phyloP scores from a whole-genome alignment of 2,113 vertebrate species.

The Gymnorhina tibicen region DNA sequence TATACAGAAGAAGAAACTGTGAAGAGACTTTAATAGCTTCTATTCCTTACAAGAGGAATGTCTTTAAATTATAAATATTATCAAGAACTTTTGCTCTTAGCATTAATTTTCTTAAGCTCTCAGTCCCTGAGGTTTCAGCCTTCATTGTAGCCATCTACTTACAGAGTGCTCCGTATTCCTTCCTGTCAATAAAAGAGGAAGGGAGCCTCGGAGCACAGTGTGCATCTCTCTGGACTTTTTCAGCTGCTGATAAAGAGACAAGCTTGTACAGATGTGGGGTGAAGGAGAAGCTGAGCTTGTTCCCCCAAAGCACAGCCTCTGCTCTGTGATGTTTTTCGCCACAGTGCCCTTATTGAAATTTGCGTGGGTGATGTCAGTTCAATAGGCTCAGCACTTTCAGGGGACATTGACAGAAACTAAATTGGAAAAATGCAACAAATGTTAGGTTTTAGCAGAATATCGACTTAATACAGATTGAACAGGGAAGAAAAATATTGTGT shows the following conservation, averaged over 20 bases:
- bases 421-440: slow-evolving; percentile 75
- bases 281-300: not conserved
- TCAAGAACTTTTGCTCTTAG: not conserved
- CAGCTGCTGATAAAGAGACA: not conserved
- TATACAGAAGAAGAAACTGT: not conserved
- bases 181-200: not conserved
- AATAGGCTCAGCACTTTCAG: slow-evolving; percentile 73
- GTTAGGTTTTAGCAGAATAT: slow-evolving; percentile 68
- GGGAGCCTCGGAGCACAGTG: not conserved
- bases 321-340: slow-evolving; percentile 20
- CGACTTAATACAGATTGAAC: slow-evolving; percentile 74
- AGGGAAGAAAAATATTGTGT: slow-evolving; percentile 61
- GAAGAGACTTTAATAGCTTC: not conserved
- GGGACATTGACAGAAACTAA: slow-evolving; percentile 70
- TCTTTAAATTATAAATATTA: not conserved
- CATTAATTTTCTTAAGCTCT: not conserved
- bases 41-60: not conserved
- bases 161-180: not conserved
- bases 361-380: slow-evolving; percentile 61
- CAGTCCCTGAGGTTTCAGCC: not conserved
- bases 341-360: slow-evolving; percentile 57
- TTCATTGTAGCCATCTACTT: not conserved
- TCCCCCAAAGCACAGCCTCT: slow-evolving; percentile 1
- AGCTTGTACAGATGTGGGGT: not conserved
- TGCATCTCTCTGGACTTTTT: not conserved